These are phyloP conservation scores for Cottoperca gobio DNA, from an alignment of 2,797 vertebrate genomes.

Conservation along the genomic window DNA sequence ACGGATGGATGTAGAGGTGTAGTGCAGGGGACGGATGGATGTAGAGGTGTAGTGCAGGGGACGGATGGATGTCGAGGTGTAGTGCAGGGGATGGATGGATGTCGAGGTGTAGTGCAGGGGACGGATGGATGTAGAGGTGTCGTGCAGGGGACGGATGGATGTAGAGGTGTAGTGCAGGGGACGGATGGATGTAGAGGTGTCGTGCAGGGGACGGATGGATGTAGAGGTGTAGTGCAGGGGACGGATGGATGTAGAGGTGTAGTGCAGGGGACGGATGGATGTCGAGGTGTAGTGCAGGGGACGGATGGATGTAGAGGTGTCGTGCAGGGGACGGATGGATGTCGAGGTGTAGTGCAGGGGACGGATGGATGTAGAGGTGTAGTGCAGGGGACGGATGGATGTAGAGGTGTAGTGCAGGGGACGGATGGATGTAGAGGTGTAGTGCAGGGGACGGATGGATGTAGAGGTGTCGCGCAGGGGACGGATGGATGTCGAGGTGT, in stretches of 20 bases:
- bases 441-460: too few relatives aligned
- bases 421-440: not conserved
- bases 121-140: not conserved
- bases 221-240: slow-evolving; percentile 9
- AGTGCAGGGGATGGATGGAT: too few relatives aligned
- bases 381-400: too few relatives aligned
- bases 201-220: too few relatives aligned
- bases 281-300: slow-evolving; percentile 9
- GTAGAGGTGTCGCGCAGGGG: slow-evolving; percentile 3
- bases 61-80: not conserved
- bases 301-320: not conserved
- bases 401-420: slow-evolving; percentile 9
- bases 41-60: slow-evolving; percentile 9
- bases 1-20: not conserved
- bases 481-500: not conserved
- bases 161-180: slow-evolving; percentile 9
- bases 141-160: too few relatives aligned
- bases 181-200: not conserved
- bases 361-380: not conserved
- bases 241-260: not conserved
- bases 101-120: slow-evolving; percentile 9
- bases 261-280: too few relatives aligned
- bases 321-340: too few relatives aligned
- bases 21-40: too few relatives aligned
- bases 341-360: slow-evolving; percentile 9